Percentiles rank a stretch among this genome's conserved stretches.
Conservation (phyloP, 1,140 invertebrate genomes). For the Tribolium castaneum region DNA sequence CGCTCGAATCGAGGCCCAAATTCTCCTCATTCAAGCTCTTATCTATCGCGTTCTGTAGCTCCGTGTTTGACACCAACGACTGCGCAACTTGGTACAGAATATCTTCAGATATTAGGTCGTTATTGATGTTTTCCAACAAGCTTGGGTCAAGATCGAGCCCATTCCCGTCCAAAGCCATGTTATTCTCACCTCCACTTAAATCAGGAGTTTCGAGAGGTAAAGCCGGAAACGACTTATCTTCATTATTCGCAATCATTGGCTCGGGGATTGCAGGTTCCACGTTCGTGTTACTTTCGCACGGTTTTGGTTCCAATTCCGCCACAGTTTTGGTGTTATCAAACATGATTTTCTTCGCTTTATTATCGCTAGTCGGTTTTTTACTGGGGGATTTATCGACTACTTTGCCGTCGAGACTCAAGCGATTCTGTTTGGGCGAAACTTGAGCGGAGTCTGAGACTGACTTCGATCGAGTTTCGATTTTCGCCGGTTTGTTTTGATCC, state of each 20-base stretch:
- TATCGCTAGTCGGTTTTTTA: slow-evolving; percentile 34
- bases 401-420: slow-evolving; percentile 51
- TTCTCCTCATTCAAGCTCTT: slow-evolving; percentile 69
- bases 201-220: slow-evolving; percentile 8
- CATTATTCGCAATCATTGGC: slow-evolving; percentile 46
- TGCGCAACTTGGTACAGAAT: slow-evolving; percentile 76
- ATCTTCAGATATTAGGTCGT: slow-evolving; percentile 74
- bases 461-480: slow-evolving; percentile 61
- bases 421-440: slow-evolving; percentile 43
- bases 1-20: slow-evolving; percentile 57
- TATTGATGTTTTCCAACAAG: slow-evolving; percentile 65
- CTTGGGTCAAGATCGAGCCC: slow-evolving; percentile 63
- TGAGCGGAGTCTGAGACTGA: slow-evolving; percentile 42
- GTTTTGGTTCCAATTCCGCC: too few relatives aligned
- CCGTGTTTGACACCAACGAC: slow-evolving; percentile 71
- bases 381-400: slow-evolving; percentile 10
- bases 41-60: slow-evolving; percentile 76
- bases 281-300: neutral
- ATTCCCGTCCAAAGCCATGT: slow-evolving; percentile 56
- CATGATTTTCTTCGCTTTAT: neutral
- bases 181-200: slow-evolving; percentile 45
- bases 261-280: neutral
- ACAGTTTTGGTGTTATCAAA: slow-evolving; percentile 17
- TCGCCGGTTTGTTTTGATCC: slow-evolving; percentile 56
- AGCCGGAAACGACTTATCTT: slow-evolving; percentile 50